These are phyloP conservation scores for Darevskia mixta DNA, from an alignment of 2,797 vertebrate genomes.

Conservation along the genomic window DNA sequence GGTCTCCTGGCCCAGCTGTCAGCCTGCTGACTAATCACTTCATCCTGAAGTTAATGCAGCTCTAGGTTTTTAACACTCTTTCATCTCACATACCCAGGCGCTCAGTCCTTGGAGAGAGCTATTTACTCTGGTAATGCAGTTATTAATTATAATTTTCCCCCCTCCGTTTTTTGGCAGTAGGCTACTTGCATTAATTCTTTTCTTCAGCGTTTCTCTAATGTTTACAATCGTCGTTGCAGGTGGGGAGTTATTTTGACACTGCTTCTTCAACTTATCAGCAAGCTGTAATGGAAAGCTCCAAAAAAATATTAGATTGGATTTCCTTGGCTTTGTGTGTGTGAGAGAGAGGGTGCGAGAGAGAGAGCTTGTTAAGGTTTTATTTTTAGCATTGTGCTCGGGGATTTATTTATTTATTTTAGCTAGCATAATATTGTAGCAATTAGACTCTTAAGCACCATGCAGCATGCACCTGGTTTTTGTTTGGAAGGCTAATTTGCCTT, in stretches of 20 bases:
- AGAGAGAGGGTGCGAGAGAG: neutral
- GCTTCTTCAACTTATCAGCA: slow-evolving; percentile 11
- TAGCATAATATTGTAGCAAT: slow-evolving; percentile 34
- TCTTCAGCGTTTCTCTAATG: slow-evolving; percentile 14
- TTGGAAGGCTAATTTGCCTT: slow-evolving; percentile 34
- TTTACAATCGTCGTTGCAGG: slow-evolving; percentile 2
- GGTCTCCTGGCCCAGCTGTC: slow-evolving; percentile 68
- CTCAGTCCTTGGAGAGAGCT: slow-evolving; percentile 20
- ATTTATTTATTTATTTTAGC: slow-evolving; percentile 20
- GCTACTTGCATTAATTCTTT: neutral
- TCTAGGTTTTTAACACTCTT: slow-evolving; percentile 62
- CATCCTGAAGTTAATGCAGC: slow-evolving; percentile 61
- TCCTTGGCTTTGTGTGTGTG: slow-evolving; percentile 7
- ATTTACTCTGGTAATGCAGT: slow-evolving; percentile 57
- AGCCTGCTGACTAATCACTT: slow-evolving; percentile 75
- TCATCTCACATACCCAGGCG: slow-evolving; percentile 33
- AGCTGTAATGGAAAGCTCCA: slow-evolving; percentile 1
- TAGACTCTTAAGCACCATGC: slow-evolving; percentile 5
- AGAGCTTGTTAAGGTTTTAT: slow-evolving; percentile 38
- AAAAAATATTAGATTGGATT: slow-evolving; percentile 16
- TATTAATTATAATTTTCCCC: slow-evolving; percentile 49
- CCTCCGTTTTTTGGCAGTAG: slow-evolving; percentile 9
- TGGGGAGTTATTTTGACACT: neutral
- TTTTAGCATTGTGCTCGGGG: slow-evolving; percentile 31
- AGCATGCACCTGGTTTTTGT: slow-evolving; percentile 29